Base-by-base conservation (phyloP, 2,888 invertebrate genomes). In the Ophion slaviceki region DNA sequence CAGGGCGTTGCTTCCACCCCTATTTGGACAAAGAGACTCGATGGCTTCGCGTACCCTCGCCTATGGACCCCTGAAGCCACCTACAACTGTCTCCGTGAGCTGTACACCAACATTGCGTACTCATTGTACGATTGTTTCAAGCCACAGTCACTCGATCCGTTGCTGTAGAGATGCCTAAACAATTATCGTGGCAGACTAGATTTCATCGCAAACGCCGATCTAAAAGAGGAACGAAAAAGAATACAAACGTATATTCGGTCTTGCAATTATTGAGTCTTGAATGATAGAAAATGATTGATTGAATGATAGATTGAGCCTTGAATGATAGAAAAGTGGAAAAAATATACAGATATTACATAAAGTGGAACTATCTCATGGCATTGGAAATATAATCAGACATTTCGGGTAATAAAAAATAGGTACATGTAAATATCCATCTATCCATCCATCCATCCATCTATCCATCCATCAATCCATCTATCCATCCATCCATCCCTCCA, bases 31-130 rank as follows among this genome's bases (percentile, higher is more conserved):
- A 78, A 74, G 75, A 66, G 36, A 62, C 45, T 20, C 64, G 76
- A 70, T 79, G 61, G 83, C 81, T 75, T 84, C 82, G 82, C 24
- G 80, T 80, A 81, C 81, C 82, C 85, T 80, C 77, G 83, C 82
- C 80, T 75, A 32, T 61, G 57, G 71, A 79, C 78, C 53, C 81
- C 67, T 62, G 71, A 66, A 79, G 81, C 82, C 82, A 81, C 61
- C 20, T 72, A 76, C 61, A 82, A 82, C 67, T 82, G 77, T 80
- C 68, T 72, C 77, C 80, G 64, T 80, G 45, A 72, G 75, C 70
- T 53, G 24, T 59, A 68, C 40, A 57, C 24, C 59, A 53, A 17
- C 14, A 53, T 17, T 14, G 5, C 53, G 17, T 53, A 2, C 53
- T 84, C 64, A 1, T 40, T 8, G 40, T 40, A 40, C 40, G 0